Evolutionary conservation across 2,888 invertebrate genomes (phyloP).

Genomic region (Girardia tigrina): DNA sequence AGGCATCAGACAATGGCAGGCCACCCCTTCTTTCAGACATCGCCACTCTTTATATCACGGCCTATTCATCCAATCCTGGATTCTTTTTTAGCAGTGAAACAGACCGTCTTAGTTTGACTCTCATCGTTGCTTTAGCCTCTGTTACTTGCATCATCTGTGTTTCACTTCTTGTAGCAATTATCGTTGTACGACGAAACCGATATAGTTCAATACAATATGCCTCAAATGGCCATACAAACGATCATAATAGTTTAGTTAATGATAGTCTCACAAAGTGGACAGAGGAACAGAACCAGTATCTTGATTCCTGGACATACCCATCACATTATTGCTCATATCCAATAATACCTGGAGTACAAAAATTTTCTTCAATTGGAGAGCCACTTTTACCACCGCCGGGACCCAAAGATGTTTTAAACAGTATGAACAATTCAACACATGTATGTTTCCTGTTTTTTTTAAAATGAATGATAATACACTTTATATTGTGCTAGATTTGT

Average conservation of each 20-base stretch:
- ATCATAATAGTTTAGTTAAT: conserved; percentile 2
- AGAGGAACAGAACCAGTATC: conserved; percentile 7
- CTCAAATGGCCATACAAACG: neutral
- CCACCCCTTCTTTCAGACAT: neutral
- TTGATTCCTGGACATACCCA: neutral
- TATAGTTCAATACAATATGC: neutral
- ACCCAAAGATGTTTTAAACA: neutral
- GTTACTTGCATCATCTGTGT: neutral
- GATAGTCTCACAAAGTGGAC: conserved; percentile 12
- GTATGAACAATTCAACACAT: conserved; percentile 13
- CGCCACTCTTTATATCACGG: neutral
- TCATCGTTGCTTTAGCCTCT: neutral
- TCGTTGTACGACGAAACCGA: neutral
- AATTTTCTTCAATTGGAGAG: neutral
- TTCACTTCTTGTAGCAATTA: neutral
- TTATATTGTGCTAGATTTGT: neutral
- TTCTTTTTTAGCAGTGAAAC: neutral
- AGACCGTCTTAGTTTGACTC: neutral
- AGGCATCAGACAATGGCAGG: neutral
- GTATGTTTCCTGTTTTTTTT: too few species aligned
- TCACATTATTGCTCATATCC: conserved; percentile 7
- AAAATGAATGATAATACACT: neutral
- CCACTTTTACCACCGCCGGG: neutral
- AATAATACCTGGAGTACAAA: neutral
- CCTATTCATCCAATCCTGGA: neutral